Evolutionary conservation across 1,140 invertebrate species (phyloP).

Genomic region (Sarcophaga peregrina): DNA sequence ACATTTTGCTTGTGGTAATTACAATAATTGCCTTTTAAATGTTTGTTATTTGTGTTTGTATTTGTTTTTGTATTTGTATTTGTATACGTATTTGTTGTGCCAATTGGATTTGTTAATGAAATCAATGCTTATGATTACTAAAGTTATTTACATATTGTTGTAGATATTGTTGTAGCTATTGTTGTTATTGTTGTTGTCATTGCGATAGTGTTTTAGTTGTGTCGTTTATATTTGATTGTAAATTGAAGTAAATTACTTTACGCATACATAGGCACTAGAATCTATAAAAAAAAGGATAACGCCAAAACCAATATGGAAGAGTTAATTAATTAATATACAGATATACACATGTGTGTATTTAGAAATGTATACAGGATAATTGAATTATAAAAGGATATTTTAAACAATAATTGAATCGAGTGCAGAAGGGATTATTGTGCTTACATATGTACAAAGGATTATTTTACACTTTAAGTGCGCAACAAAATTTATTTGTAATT

Average conservation of each 20-base stretch:
- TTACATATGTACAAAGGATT: too few species aligned
- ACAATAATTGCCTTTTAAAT: slow-evolving; percentile 19
- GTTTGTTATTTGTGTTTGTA: background rate
- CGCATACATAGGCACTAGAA: background rate
- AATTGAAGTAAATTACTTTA: slow-evolving; percentile 8
- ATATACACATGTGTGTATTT: background rate
- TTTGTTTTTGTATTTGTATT: background rate
- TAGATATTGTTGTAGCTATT: background rate
- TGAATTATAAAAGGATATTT: background rate
- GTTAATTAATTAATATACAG: slow-evolving; percentile 13
- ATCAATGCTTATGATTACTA: background rate
- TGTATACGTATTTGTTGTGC: background rate
- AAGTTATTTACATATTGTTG: background rate
- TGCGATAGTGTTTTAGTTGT: background rate
- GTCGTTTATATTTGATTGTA: background rate
- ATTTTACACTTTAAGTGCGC: too few species aligned
- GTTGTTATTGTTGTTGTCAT: background rate
- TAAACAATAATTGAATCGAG: too few species aligned
- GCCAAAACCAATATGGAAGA: background rate
- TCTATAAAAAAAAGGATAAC: too few species aligned
- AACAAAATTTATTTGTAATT: too few species aligned
- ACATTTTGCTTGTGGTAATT: slow-evolving; percentile 7
- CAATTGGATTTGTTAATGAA: too few species aligned
- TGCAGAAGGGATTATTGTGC: too few species aligned
- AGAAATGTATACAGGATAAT: background rate